Evolutionary conservation across 2,797 vertebrate genomes (phyloP).

Genomic region (Synanceia verrucosa): DNA sequence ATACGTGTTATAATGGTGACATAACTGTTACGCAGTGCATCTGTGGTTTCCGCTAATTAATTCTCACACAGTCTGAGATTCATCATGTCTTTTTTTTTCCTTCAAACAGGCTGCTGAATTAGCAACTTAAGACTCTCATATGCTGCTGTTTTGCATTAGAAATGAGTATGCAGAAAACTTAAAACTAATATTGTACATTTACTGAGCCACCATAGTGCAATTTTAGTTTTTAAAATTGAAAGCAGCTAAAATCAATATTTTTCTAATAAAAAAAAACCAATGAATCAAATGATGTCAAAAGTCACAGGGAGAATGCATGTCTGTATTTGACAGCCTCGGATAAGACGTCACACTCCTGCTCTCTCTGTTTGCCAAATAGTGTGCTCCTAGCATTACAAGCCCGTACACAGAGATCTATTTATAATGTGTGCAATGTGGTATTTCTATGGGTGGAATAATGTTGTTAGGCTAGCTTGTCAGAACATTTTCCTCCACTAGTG

Average conservation of each 20-base stretch:
- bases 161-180: background rate
- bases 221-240: background rate
- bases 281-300: background rate
- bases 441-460: constrained; percentile 13
- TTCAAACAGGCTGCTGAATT: background rate
- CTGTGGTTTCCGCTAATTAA: background rate
- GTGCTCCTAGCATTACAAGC: constrained; percentile 22
- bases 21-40: background rate
- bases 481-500: constrained; percentile 14
- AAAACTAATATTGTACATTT: background rate
- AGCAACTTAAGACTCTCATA: background rate
- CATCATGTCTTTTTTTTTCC: background rate
- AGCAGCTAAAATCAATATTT: background rate
- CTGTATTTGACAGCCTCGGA: constrained; percentile 39
- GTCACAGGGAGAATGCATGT: constrained; percentile 6
- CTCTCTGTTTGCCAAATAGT: constrained; percentile 26
- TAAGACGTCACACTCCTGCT: background rate
- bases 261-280: background rate
- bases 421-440: constrained; percentile 21
- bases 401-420: constrained; percentile 7
- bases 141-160: background rate
- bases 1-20: background rate
- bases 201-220: background rate
- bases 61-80: background rate
- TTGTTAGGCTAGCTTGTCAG: constrained; percentile 19